Base-by-base conservation (phyloP, 2,797 vertebrate genomes). In the Austrolebias charrua region DNA sequence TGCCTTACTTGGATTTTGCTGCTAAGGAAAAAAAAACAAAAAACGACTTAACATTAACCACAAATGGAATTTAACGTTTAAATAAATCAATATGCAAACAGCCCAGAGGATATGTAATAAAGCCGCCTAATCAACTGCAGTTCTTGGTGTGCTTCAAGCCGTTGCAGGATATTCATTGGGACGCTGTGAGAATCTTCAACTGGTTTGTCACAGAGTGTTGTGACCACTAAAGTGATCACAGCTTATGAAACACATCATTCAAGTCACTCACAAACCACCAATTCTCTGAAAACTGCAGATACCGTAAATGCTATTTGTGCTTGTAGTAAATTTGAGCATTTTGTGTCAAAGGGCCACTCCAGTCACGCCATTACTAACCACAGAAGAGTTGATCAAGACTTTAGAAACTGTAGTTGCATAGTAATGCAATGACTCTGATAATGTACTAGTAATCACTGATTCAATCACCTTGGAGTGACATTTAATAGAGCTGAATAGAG, bases 11-110 rank as follows among this genome's bases (percentile, higher is more conserved):
- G 44, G 28, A 62, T 29, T 38, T 0, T 2, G 49, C 55, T 69
- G 53, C 31, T 64, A 55, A 59, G 64, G 28, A 58, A 29, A 9
- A 52, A 52, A 35, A 12, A 57, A 57, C 47, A 24, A 24, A 3
- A 24, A 24, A 24, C 24, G 47, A 55, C 61, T 59, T 28, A 11
- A 49, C 38, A 54, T 4, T 5, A 7, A 33, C 19, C 18, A 35
- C 19, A 60, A 71, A 68, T 66, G 7, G 60, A 74, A 77, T 58
- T 45, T 43, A 62, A 69, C 53, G 69, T 56, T 75, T 75, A 73
- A 62, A 74, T 35, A 53, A 62, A 76, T 80, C 68, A 69, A 73
- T 76, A 35, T 71, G 48, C 40, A 43, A 77, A 76, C 18, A 76
- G 63, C 54, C 65, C 48, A 15, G 62, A 71, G 13, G 38, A 71